Base-by-base conservation (phyloP, 2,113 vertebrate species). In the Anser cygnoides region DNA sequence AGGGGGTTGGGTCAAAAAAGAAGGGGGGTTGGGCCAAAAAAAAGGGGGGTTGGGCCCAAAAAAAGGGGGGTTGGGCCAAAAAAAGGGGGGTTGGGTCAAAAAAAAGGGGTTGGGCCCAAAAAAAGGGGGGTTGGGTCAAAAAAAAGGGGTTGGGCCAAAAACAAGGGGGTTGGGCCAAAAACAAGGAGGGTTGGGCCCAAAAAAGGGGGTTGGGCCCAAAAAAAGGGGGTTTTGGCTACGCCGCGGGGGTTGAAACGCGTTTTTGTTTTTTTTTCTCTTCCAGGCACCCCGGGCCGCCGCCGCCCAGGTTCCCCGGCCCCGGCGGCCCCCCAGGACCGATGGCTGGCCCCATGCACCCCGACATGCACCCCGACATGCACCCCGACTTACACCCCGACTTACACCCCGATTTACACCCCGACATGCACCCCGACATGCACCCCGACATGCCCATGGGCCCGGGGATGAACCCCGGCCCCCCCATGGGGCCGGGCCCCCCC, bases 401-500 rank as follows among this genome's bases (percentile, higher is more conserved):
- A 97, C 76, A 65, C 61, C 97, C 88, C 0, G 77, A 79, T 4
- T 96, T 97, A 76, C 89, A 96, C 23, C 96, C 94, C 0, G 98
- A 98, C 8, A 97, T 98, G 98, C 98, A 97, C 2, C 97, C 97
- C 0, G 99, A 99, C 57, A 98, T 99, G 98, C 97, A 97, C 7
- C 98, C 97, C 0, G 99, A 99, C 55, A 98, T 99, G 98, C 98
- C 97, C 0, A 97, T 98, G 97, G 98, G 98, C 3, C 98, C 97
- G 1, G 97, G 97, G 28, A 98, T 98, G 97, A 97, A 96, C 37
- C 97, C 98, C 0, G 96, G 97, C 0, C 98, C 98, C 16, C 97
- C 97, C 15, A 98, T 98, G 97, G 97, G 97, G 4, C 97, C 97
- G 0, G 98, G 98, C 3, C 97, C 98, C 6, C 98, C 98, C 5